These are phyloP conservation scores for Ectemnius cavifrons DNA, from an alignment of 2,888 invertebrate genomes.

Conservation along the genomic window DNA sequence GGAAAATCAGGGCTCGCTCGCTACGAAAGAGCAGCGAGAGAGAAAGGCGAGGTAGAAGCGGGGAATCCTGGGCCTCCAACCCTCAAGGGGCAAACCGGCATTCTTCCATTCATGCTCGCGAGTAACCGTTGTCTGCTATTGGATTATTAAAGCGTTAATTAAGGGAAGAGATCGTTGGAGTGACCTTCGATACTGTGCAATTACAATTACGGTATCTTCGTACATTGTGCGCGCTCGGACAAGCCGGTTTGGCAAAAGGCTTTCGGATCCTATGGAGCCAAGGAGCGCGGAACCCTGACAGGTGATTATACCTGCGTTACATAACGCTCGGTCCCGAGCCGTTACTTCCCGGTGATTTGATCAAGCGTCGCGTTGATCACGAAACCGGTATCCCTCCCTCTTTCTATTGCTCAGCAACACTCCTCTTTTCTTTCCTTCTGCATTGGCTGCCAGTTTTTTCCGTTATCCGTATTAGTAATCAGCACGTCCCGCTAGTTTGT, in stretches of 20 bases:
- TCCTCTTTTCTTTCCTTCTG: slow-evolving; percentile 13
- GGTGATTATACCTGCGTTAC: slow-evolving; percentile 66
- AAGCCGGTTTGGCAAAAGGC: slow-evolving; percentile 44
- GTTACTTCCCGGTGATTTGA: slow-evolving; percentile 59
- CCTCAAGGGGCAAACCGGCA: no score
- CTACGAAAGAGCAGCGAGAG: background rate
- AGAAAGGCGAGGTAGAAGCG: background rate
- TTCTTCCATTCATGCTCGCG: slow-evolving; percentile 8
- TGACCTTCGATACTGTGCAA: slow-evolving; percentile 59
- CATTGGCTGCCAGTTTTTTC: slow-evolving; percentile 17
- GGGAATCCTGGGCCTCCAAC: background rate
- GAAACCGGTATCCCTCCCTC: slow-evolving; percentile 57
- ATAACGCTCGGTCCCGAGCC: slow-evolving; percentile 56
- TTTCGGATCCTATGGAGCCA: slow-evolving; percentile 41
- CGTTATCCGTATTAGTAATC: background rate
- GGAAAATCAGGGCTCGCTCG: background rate
- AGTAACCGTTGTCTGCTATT: slow-evolving; percentile 3
- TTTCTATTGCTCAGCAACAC: slow-evolving; percentile 17
- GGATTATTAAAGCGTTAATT: slow-evolving; percentile 62
- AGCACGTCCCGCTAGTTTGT: no score
- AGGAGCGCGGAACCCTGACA: slow-evolving; percentile 47
- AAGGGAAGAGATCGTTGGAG: slow-evolving; percentile 38
- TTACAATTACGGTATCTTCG: slow-evolving; percentile 47
- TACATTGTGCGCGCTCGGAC: slow-evolving; percentile 3
- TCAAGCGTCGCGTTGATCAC: slow-evolving; percentile 62